Base-by-base conservation (phyloP, 2,888 invertebrate species). In the Bombylius major region DNA sequence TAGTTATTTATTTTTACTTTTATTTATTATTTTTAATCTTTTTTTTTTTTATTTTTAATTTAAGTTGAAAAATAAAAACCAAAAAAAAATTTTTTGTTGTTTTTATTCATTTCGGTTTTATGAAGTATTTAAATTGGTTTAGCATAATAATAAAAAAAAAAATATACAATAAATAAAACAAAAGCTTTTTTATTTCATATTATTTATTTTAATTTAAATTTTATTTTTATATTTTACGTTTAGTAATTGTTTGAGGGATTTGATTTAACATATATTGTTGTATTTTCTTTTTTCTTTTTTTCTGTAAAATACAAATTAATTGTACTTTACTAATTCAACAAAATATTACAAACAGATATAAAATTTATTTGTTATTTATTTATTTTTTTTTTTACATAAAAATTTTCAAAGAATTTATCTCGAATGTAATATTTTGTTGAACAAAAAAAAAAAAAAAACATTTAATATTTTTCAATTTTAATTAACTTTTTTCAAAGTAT, bases 221-320 rank as follows among this genome's bases (percentile, higher is more conserved):
- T 62, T 64, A 63, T 61, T 58, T 48, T 56, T 31, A 47, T 56
- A 56, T 23, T 23, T 23, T 23, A 23, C 23, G 1, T 54, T 55
- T 42, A 32, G 49, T 53, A 44, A 54, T 57, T 46, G 46, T 65
- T 70, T 71, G 73, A 73, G 73, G 73, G 72, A 73, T 73, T 73
- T 68, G 73, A 73, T 71, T 71, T 68, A 67, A 64, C 36, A 42
- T 23, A 23, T 23, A 23, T 23, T 23, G 3, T 23, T 23, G 23
- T 23, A 23, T 23, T 1, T 32, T 54, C 51, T 54, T 54, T 56
- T 59, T 46, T 58, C 55, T 45, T 52, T 47, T 55, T 55, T 44
- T 34, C 44, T 44, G 51, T 48, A 54, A 53, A 52, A 59, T 51
- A 54, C 50, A 56, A 39, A 54, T 36, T 51, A 45, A 56, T 62